Evolutionary conservation across 2,113 vertebrate species (phyloP).

Genomic region (Podarcis muralis): DNA sequence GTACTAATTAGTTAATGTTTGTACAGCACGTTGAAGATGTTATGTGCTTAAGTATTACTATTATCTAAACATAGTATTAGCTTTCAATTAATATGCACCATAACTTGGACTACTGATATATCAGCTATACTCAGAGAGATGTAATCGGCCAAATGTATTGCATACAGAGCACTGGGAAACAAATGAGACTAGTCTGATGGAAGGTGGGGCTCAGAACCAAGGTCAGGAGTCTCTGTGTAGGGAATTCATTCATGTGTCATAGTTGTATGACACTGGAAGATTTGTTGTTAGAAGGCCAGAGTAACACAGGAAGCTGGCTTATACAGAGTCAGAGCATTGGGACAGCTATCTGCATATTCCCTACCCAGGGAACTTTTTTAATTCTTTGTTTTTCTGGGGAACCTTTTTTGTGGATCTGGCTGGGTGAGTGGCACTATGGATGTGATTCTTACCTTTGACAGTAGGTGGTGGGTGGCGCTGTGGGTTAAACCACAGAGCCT

Average conservation of each 20-base stretch:
- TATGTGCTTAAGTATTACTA: constrained; percentile 61
- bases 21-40: constrained; percentile 61
- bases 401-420: too few relatives aligned
- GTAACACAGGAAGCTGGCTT: background rate
- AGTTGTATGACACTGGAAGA: background rate
- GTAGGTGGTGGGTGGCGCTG: too few relatives aligned
- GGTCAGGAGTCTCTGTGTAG: too few relatives aligned
- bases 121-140: constrained; percentile 45
- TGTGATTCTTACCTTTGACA: too few relatives aligned
- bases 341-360: too few relatives aligned
- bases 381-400: too few relatives aligned
- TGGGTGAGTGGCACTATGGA: too few relatives aligned
- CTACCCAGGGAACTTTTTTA: too few relatives aligned
- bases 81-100: constrained; percentile 32
- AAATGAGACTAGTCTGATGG: constrained; percentile 7
- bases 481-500: too few relatives aligned
- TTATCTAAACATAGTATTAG: constrained; percentile 42
- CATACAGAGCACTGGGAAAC: background rate
- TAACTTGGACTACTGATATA: constrained; percentile 35
- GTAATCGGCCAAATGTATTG: background rate
- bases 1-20: constrained; percentile 73
- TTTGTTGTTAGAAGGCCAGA: background rate
- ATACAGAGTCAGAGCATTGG: background rate
- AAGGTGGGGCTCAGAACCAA: background rate
- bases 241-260: background rate